Conservation (phyloP, 2,797 vertebrate genomes). For the Notoglanidium macrostoma region DNA sequence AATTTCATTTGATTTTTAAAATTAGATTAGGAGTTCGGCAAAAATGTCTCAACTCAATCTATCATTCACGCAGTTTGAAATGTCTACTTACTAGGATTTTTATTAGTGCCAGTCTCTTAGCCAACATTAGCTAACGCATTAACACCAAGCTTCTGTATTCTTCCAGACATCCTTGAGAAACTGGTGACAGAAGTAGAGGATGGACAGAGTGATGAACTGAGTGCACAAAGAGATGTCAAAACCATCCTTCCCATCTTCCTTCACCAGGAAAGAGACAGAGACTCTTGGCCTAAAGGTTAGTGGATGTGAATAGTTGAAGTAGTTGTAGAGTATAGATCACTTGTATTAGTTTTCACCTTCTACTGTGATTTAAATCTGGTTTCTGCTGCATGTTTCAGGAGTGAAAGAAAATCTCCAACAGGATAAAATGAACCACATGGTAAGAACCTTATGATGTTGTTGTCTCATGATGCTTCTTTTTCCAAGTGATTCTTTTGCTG, state of each 20-base stretch:
- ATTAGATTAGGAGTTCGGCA: background rate
- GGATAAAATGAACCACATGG: slow-evolving; percentile 72
- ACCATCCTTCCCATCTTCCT: slow-evolving; percentile 69
- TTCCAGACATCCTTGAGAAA: slow-evolving; percentile 76
- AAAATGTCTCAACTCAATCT: background rate
- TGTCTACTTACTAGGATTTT: background rate
- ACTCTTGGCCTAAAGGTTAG: slow-evolving; percentile 72
- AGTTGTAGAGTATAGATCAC: background rate
- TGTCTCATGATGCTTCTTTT: background rate
- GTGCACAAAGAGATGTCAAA: slow-evolving; percentile 67
- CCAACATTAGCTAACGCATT: background rate
- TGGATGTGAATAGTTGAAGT: background rate
- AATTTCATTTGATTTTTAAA: background rate
- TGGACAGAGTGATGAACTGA: slow-evolving; percentile 62
- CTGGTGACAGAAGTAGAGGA: slow-evolving; percentile 74
- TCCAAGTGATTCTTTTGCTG: background rate
- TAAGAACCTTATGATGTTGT: slow-evolving; percentile 53
- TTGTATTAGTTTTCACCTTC: background rate
- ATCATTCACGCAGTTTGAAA: background rate
- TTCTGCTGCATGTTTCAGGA: slow-evolving; percentile 53
- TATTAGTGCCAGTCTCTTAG: background rate
- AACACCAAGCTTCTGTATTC: slow-evolving; percentile 29
- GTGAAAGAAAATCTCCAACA: slow-evolving; percentile 67
- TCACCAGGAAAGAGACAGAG: slow-evolving; percentile 65
- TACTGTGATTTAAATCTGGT: background rate